Evolutionary conservation across 2,888 invertebrate genomes (phyloP).

Genomic region (Patella depressa): DNA sequence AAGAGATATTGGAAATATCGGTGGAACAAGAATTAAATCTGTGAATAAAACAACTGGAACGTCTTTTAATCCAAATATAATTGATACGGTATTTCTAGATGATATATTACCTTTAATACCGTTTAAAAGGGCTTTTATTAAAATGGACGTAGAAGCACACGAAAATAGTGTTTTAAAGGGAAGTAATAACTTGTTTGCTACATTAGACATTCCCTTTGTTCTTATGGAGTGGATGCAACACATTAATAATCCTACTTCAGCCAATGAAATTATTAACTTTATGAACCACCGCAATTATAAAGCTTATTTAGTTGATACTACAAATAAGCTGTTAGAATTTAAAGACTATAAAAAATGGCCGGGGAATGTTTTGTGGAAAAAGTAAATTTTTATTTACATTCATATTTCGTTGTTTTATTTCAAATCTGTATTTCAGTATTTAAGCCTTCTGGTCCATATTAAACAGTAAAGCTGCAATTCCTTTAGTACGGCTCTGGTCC

Average conservation of each 20-base stretch:
- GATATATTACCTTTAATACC: neutral
- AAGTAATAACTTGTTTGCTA: neutral
- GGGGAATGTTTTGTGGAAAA: neutral
- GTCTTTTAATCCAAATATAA: neutral
- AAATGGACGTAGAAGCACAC: too few relatives aligned
- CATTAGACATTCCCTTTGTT: neutral
- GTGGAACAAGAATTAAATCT: neutral
- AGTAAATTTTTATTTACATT: neutral
- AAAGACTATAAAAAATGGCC: neutral
- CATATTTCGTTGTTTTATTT: too few relatives aligned
- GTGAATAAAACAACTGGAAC: too few relatives aligned
- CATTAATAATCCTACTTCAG: neutral
- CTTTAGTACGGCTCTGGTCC: too few relatives aligned
- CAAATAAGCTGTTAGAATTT: neutral
- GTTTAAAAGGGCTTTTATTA: slow-evolving; percentile 1
- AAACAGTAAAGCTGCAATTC: too few relatives aligned
- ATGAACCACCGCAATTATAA: neutral
- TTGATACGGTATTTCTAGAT: neutral
- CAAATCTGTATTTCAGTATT: too few relatives aligned
- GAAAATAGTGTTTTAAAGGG: neutral
- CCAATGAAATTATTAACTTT: neutral
- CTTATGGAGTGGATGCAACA: neutral
- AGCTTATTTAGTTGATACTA: neutral
- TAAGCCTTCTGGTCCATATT: too few relatives aligned
- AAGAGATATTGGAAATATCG: neutral